Base-by-base conservation (phyloP, 2,113 vertebrate species). In the Megalops atlanticus region DNA sequence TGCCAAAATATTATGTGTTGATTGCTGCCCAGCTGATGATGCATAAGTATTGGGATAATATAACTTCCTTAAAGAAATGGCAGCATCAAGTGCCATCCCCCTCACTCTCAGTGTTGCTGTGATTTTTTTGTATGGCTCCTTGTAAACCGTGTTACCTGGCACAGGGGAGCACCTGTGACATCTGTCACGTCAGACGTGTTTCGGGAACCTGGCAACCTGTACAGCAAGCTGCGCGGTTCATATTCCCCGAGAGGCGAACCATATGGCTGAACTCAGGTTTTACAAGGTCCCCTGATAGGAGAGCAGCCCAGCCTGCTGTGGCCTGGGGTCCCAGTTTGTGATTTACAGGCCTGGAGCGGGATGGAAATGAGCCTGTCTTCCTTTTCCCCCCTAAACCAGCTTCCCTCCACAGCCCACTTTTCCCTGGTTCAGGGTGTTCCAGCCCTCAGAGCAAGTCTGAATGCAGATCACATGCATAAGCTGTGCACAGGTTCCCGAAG, bases 261-360 rank as follows among this genome's bases (percentile, higher is more conserved):
- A 45, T 39, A 74, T 40, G 71, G 79, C 71, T 8, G 16, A 39
- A 41, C 14, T 58, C 70, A 40, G 4, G 71, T 41, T 45, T 74
- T 74, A 74, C 36, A 24, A 74, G 45, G 27, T 40, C 72, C 49
- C 36, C 49, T 40, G 79, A 58, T 74, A 21, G 52, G 79, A 74
- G 41, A 39, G 14, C 71, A 31, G 79, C 31, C 21, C 0, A 8
- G 0, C 77, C 41, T 21, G 15, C 71, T 64, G 45, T 3, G 31
- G 24, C 16, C 36, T 21, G n/a, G 3, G 5, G 36, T 41, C 2
- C 16, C 2, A 24, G 24, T 36, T 15, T 74, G 72, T 40, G 15
- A 7, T 1, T 36, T 1, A 7, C 58, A 45, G 1, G 58, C 58
- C 64, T 35, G 31, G 10, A 40, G 3, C 27, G 39, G 24, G 12